Evolutionary conservation across 2,888 invertebrate species (phyloP).

Genomic region (Platycheirus albimanus): DNA sequence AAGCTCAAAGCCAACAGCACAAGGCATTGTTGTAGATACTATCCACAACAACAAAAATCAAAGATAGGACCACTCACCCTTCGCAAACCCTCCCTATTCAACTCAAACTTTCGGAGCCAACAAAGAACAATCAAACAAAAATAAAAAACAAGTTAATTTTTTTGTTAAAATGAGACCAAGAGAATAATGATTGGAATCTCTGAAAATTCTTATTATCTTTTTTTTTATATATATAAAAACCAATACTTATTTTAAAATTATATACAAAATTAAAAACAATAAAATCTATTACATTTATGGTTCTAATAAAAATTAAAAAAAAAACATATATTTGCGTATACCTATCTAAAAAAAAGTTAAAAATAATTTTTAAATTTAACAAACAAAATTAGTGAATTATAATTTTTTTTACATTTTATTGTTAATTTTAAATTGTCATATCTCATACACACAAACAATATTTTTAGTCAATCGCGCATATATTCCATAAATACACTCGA

Average conservation of each 20-base stretch:
- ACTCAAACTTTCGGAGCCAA: too few relatives aligned
- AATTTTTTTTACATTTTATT: too few relatives aligned
- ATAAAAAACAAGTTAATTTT: conserved; percentile 37
- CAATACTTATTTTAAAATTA: conserved; percentile 54
- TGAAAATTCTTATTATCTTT: conserved; percentile 42
- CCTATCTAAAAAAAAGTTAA: conserved; percentile 19
- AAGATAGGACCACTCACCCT: too few relatives aligned
- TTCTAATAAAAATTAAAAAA: conserved; percentile 24
- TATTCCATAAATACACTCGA: conserved; percentile 25
- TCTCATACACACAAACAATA: conserved; percentile 62
- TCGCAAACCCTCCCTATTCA: too few relatives aligned
- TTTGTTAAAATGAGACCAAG: conserved; percentile 68
- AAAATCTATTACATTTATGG: not conserved
- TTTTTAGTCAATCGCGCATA: conserved; percentile 39
- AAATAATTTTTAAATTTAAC: conserved; percentile 12
- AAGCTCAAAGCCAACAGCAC: too few relatives aligned
- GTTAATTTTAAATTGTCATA: conserved; percentile 56
- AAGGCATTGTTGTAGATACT: too few relatives aligned
- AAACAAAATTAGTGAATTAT: not conserved
- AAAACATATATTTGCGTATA: conserved; percentile 21
- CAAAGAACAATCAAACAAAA: not conserved
- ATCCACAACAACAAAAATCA: too few relatives aligned
- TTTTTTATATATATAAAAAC: conserved; percentile 32
- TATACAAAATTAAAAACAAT: conserved; percentile 43
- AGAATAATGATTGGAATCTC: conserved; percentile 62